A percentile compares a stretch with the other conserved stretches of the same genome.
These are phyloP conservation scores for Cyprinodon tularosa DNA, from an alignment of 2,113 vertebrate species.

Conservation along the genomic window DNA sequence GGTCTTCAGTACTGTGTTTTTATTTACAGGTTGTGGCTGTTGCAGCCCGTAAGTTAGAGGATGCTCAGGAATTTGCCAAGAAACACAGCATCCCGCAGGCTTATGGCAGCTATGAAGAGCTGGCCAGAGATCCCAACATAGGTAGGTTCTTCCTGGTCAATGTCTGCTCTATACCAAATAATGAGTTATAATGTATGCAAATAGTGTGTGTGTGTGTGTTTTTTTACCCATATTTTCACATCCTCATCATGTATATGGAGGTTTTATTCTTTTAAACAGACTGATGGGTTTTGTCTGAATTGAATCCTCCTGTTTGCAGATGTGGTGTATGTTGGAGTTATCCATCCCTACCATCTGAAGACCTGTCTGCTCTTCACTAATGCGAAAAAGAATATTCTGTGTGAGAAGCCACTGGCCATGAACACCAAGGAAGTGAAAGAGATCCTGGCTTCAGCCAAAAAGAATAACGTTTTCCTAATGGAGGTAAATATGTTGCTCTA, in stretches of 20 bases:
- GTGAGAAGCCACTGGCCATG: slow-evolving; percentile 89
- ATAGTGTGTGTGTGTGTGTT: too few relatives aligned
- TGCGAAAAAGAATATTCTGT: slow-evolving; percentile 84
- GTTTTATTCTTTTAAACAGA: not conserved
- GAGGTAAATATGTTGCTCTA: slow-evolving; percentile 55
- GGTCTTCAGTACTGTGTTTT: not conserved
- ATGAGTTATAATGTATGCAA: too few relatives aligned
- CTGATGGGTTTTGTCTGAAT: not conserved
- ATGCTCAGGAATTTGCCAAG: slow-evolving; percentile 82
- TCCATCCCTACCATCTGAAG: slow-evolving; percentile 71
- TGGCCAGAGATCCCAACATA: slow-evolving; percentile 83
- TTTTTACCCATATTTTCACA: not conserved
- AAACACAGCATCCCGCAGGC: slow-evolving; percentile 77
- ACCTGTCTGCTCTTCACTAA: slow-evolving; percentile 74
- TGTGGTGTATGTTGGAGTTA: slow-evolving; percentile 77
- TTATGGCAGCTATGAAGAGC: slow-evolving; percentile 84
- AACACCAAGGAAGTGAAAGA: slow-evolving; percentile 80
- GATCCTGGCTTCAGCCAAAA: slow-evolving; percentile 75
- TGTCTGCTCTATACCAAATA: not conserved
- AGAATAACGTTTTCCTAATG: slow-evolving; percentile 77
- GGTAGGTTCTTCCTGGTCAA: slow-evolving; percentile 72
- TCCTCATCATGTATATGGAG: not conserved
- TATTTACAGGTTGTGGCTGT: slow-evolving; percentile 83
- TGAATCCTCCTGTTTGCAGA: slow-evolving; percentile 55
- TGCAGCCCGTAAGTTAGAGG: slow-evolving; percentile 78